Conservation (phyloP, 1,140 invertebrate species). For the Bombyx mori region DNA sequence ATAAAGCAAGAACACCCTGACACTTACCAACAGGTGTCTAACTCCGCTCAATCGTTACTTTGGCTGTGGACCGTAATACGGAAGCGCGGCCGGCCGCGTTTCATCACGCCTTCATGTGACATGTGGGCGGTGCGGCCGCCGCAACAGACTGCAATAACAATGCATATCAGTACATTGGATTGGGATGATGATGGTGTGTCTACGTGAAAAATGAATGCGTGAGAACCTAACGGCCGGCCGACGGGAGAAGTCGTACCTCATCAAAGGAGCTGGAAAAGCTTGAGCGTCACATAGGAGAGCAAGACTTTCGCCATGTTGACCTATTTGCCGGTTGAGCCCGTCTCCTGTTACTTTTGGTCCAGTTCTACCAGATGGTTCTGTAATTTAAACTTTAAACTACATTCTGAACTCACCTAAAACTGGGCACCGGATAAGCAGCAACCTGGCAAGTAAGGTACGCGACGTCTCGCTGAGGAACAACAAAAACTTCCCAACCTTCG, state of each 20-base stretch:
- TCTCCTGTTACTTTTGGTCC: conserved; percentile 75
- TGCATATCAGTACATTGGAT: conserved; percentile 58
- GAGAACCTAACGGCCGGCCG: conserved; percentile 54
- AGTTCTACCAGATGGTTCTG: conserved; percentile 76
- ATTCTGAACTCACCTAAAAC: conserved; percentile 74
- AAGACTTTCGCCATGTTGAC: conserved; percentile 43
- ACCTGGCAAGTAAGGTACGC: conserved; percentile 79
- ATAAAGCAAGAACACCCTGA: conserved; percentile 68
- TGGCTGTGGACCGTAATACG: conserved; percentile 48
- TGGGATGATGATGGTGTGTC: conserved; percentile 43
- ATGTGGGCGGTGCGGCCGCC: conserved; percentile 43
- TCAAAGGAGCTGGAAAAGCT: conserved; percentile 76
- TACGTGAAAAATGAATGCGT: conserved; percentile 66
- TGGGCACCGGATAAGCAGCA: conserved; percentile 77
- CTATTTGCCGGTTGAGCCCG: conserved; percentile 70
- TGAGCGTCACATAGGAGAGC: conserved; percentile 78
- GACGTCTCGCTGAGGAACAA: conserved; percentile 69
- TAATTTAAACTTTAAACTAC: conserved; percentile 48
- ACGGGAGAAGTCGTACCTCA: conserved; percentile 42
- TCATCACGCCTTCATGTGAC: conserved; percentile 59
- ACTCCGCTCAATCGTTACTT: conserved; percentile 65
- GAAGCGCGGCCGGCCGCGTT: conserved; percentile 60
- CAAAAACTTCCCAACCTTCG: conserved; percentile 77
- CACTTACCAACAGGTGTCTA: conserved; percentile 64
- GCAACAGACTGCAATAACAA: conserved; percentile 66